These are phyloP conservation scores for Datnioides undecimradiatus DNA, from an alignment of 2,113 vertebrate genomes.

Conservation along the genomic window DNA sequence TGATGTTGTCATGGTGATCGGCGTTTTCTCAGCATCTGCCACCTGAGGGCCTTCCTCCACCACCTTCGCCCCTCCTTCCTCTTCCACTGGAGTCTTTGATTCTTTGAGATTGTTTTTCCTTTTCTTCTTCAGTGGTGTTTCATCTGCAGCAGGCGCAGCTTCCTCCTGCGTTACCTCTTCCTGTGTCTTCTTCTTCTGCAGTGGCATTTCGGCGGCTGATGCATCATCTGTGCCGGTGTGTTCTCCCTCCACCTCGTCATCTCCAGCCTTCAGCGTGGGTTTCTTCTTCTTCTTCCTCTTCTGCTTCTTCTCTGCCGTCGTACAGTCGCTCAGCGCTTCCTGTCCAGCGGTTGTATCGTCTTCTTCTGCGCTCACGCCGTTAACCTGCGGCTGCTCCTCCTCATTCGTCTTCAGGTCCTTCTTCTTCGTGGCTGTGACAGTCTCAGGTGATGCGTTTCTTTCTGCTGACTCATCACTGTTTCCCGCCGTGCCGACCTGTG, in stretches of 20 bases:
- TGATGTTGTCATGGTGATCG: not conserved
- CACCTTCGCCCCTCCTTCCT: not conserved
- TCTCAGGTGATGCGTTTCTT: too few relatives aligned
- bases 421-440: slow-evolving; percentile 3
- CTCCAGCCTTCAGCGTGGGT: not conserved
- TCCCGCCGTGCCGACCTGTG: not conserved
- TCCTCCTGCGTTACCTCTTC: slow-evolving; percentile 22
- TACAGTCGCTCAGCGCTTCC: not conserved
- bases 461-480: not conserved
- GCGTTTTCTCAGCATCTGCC: not conserved
- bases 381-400: not conserved
- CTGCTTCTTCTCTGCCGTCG: slow-evolving; percentile 16
- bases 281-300: slow-evolving; percentile 20
- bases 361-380: not conserved
- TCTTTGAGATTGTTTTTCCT: slow-evolving; percentile 10
- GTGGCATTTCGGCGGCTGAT: not conserved
- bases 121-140: slow-evolving; percentile 26
- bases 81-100: not conserved
- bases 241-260: not conserved
- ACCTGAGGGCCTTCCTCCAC: not conserved
- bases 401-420: not conserved
- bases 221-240: not conserved
- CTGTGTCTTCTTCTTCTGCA: slow-evolving; percentile 48
- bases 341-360: too few relatives aligned
- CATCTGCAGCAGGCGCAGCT: not conserved